These are phyloP conservation scores for Syncerus caffer DNA, from an alignment of 2,797 vertebrate species.

Conservation along the genomic window DNA sequence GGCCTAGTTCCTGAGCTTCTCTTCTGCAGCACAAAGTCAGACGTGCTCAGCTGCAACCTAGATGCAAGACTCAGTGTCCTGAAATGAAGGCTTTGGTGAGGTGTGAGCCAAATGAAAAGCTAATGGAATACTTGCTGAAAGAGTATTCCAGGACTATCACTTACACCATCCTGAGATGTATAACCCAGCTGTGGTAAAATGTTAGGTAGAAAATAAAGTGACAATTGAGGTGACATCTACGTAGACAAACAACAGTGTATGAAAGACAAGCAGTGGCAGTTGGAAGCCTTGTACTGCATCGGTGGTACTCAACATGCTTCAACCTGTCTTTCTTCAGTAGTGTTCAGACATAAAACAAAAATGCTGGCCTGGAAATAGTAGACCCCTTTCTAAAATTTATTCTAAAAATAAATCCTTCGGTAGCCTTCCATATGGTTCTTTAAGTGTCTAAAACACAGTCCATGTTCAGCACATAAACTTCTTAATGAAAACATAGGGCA, in stretches of 20 bases:
- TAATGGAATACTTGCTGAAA: not conserved
- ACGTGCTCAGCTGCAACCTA: not conserved
- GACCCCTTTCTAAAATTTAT: not conserved
- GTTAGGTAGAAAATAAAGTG: not conserved
- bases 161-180: not conserved
- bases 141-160: not conserved
- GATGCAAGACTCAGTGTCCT: not conserved
- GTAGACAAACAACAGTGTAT: not conserved
- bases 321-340: not conserved
- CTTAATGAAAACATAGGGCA: not conserved
- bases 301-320: not conserved
- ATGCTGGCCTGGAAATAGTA: not conserved
- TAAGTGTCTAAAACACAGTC: not conserved
- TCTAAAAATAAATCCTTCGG: not conserved
- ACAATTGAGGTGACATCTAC: not conserved
- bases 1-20: not conserved
- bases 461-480: not conserved
- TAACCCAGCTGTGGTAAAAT: not conserved
- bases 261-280: not conserved
- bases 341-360: not conserved
- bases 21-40: not conserved
- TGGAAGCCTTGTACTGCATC: not conserved
- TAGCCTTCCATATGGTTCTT: not conserved
- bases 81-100: not conserved
- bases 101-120: not conserved